Percentiles rank a stretch among this genome's conserved stretches.
These are phyloP conservation scores for Coelinius sp. DNA, from an alignment of 2,888 invertebrate genomes.

Conservation along the genomic window DNA sequence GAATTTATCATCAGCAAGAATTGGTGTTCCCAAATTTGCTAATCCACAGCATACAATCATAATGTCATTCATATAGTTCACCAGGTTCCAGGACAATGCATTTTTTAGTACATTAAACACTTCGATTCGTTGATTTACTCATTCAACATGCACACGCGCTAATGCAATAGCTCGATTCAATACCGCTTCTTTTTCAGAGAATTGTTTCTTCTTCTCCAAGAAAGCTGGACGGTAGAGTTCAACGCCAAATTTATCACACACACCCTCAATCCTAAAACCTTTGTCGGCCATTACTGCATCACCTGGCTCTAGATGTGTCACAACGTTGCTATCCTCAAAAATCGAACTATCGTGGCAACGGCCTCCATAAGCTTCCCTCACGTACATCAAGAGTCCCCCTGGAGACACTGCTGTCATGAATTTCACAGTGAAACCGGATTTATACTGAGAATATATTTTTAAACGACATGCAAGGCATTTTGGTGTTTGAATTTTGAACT, in stretches of 20 bases:
- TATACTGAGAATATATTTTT: too few relatives aligned
- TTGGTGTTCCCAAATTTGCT: background rate
- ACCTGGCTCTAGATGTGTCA: conserved; percentile 26
- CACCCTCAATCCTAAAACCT: conserved; percentile 33
- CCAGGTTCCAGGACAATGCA: background rate
- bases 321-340: conserved; percentile 28
- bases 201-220: conserved; percentile 19
- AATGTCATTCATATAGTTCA: background rate
- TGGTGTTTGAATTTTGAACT: too few relatives aligned
- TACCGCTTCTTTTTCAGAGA: conserved; percentile 1
- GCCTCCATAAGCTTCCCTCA: conserved; percentile 47
- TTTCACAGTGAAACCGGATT: conserved; percentile 1
- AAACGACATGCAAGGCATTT: too few relatives aligned
- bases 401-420: conserved; percentile 39
- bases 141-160: conserved; percentile 34
- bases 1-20: conserved; percentile 6
- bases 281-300: conserved; percentile 47
- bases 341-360: conserved; percentile 18
- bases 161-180: conserved; percentile 17
- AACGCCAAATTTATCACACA: conserved; percentile 34
- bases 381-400: conserved; percentile 49
- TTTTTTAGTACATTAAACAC: background rate
- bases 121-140: conserved; percentile 22
- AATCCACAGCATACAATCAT: background rate
- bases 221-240: conserved; percentile 45